These are phyloP conservation scores for Florisuga fusca DNA, from an alignment of 2,797 vertebrate genomes.

Conservation along the genomic window DNA sequence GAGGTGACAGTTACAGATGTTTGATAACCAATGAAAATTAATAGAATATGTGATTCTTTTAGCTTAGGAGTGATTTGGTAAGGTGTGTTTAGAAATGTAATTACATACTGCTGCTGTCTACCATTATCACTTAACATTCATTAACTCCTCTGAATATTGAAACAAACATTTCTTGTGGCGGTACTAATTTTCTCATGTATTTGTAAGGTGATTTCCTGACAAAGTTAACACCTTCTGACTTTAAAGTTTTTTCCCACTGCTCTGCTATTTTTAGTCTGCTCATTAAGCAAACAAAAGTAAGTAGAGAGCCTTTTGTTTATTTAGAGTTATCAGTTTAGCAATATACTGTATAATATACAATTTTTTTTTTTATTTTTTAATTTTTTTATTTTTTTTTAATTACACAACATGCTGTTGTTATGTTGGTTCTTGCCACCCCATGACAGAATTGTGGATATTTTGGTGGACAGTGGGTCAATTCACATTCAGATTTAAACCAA, in stretches of 20 bases:
- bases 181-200: constrained; percentile 47
- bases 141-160: constrained; percentile 61
- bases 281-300: constrained; percentile 7
- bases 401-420: neutral
- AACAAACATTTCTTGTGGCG: constrained; percentile 40
- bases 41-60: constrained; percentile 59
- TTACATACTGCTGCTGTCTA: constrained; percentile 63
- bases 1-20: constrained; percentile 65
- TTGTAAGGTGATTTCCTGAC: constrained; percentile 44
- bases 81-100: constrained; percentile 62
- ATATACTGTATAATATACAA: neutral
- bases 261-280: constrained; percentile 18
- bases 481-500: neutral
- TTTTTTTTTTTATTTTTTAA: neutral
- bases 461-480: neutral
- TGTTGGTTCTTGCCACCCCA: neutral
- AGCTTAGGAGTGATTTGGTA: constrained; percentile 51
- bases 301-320: neutral
- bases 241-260: constrained; percentile 9
- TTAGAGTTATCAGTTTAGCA: neutral
- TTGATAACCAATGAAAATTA: constrained; percentile 65
- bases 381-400: neutral
- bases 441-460: neutral
- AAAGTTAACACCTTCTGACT: constrained; percentile 41
- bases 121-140: constrained; percentile 59